Evolutionary conservation across 1,140 invertebrate species (phyloP).

Genomic region (Sitobion miscanthi): DNA sequence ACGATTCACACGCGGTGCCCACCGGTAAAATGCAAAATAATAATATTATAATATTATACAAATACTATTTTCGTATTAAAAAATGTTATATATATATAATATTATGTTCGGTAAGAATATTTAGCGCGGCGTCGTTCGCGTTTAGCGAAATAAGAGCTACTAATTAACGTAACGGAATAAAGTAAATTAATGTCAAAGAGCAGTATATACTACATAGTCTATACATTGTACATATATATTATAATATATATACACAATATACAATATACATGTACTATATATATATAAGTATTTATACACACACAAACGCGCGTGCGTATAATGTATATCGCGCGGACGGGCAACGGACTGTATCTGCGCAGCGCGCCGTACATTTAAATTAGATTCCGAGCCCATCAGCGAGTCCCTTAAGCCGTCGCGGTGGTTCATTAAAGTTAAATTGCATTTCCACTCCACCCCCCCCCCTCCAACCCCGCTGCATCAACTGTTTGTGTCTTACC

Average conservation of each 20-base stretch:
- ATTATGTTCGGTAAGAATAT: background rate
- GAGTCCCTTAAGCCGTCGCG: constrained; percentile 46
- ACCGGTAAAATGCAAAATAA: background rate
- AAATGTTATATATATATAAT: background rate
- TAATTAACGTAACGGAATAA: constrained; percentile 54
- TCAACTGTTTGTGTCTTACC: background rate
- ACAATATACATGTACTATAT: background rate
- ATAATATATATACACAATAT: background rate
- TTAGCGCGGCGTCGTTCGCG: background rate
- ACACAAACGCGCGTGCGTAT: background rate
- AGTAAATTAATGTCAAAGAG: constrained; percentile 48
- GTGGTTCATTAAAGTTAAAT: constrained; percentile 56
- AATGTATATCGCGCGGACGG: background rate
- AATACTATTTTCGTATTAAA: background rate
- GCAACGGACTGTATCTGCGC: constrained; percentile 19
- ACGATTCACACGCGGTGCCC: background rate
- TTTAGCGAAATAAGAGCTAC: constrained; percentile 36
- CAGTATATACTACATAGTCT: background rate
- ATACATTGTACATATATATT: background rate
- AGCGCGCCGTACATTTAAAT: constrained; percentile 18
- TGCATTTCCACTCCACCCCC: background rate
- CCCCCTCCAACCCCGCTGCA: background rate
- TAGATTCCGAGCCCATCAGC: constrained; percentile 49
- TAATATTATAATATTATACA: background rate
- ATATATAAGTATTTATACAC: background rate